Evolutionary conservation across 2,797 vertebrate species (phyloP), one percentile per base, ranked within the genome.

Genomic region (Capromys pilorides): DNA sequence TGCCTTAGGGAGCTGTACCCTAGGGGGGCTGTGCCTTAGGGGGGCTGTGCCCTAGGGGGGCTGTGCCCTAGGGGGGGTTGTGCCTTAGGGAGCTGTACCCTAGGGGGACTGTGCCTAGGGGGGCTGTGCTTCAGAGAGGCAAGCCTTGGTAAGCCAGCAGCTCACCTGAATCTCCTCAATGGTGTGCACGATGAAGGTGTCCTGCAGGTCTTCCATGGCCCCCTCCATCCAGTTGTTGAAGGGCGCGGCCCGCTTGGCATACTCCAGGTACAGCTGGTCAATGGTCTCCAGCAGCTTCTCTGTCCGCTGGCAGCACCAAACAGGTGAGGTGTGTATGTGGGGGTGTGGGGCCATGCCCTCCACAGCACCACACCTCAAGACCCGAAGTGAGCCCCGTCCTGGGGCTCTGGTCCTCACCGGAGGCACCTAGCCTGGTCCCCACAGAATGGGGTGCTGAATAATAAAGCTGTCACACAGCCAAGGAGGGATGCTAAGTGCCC

Each of bases 151-250:
- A 18, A 26, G 59, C 73, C 12, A 16, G 16, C 14, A 73, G 28
- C 4, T 0, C 98, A 99, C 99, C 99, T 99, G 99, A 97, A 99
- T 99, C 97, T 99, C 99, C 97, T 99, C 99, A 33, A 99, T 99
- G 96, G 99, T 99, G 97, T 99, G 99, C 95, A 99, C 99, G 0
- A 99, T 99, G 95, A 99, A 99, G 0, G 99, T 99, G 96, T 99
- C 99, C 98, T 99, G 99, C 96, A 99, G 98, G 96, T 99, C 99
- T 96, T 99, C 99, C 99, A 99, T 99, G 87, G 99, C 99, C 21
- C 99, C 99, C 97, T 99, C 99, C 99, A 99, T 99, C 99, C 99
- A 99, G 98, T 99, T 99, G 98, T 99, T 99, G 98, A 99, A 99
- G 19, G 99, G 99, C 2, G 99, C 99, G 0, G 99, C 99, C 98